Evolutionary conservation across 2,888 invertebrate genomes (phyloP).

Genomic region (Ormyrus rosae): DNA sequence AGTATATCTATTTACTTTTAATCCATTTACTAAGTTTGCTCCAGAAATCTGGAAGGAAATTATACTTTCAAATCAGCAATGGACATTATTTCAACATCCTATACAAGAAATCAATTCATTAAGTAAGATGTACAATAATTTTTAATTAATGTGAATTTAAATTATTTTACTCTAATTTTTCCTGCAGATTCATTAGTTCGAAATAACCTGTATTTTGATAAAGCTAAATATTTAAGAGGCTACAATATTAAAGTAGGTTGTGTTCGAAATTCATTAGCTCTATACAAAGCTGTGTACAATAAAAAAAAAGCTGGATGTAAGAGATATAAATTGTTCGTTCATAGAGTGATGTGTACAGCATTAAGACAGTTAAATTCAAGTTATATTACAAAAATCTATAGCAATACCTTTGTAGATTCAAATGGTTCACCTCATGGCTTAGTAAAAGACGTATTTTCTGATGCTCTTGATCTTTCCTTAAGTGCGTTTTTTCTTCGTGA

Average conservation of each 20-base stretch:
- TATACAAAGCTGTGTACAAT: background rate
- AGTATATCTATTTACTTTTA: background rate
- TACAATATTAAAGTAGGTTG: background rate
- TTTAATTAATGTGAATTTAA: background rate
- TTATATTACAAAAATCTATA: background rate
- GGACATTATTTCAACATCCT: background rate
- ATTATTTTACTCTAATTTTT: background rate
- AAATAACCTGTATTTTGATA: background rate
- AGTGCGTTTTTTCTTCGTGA: background rate
- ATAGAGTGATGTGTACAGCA: background rate
- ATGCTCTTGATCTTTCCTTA: background rate
- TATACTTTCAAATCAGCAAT: background rate
- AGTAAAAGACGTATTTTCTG: background rate
- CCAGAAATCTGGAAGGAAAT: background rate
- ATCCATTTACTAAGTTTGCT: background rate
- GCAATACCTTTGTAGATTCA: background rate
- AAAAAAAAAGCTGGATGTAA: background rate
- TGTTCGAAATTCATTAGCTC: background rate
- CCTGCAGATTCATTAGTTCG: background rate
- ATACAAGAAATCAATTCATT: background rate
- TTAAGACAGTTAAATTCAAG: background rate
- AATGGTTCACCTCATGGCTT: background rate
- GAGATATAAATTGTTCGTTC: background rate
- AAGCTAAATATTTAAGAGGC: background rate
- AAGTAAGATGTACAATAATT: background rate